Evolutionary conservation across 2,888 invertebrate genomes (phyloP).

Genomic region (Ochlodes sylvanus): DNA sequence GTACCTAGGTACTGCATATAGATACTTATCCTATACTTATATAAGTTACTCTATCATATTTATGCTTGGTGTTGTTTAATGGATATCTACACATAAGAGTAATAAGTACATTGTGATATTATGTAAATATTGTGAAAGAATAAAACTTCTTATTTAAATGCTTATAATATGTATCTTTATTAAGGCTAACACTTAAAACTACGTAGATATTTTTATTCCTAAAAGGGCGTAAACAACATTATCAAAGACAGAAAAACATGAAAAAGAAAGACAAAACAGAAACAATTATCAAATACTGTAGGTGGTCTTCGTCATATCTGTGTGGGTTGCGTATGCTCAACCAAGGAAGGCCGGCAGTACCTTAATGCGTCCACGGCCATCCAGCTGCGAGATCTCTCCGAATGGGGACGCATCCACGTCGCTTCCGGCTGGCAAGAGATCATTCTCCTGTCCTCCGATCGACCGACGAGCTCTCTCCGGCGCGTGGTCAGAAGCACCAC

Average conservation of each 20-base stretch:
- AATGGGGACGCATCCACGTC: slow-evolving; percentile 70
- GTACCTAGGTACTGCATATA: background rate
- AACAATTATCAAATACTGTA: background rate
- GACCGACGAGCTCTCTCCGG: slow-evolving; percentile 58
- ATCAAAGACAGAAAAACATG: background rate
- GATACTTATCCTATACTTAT: background rate
- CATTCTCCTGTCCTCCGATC: slow-evolving; percentile 68
- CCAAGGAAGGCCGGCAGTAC: slow-evolving; percentile 78
- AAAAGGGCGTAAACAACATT: slow-evolving; percentile 30
- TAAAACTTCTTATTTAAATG: too few relatives aligned
- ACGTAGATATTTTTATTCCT: background rate
- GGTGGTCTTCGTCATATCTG: slow-evolving; percentile 7
- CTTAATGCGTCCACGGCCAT: slow-evolving; percentile 70
- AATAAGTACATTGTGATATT: too few relatives aligned
- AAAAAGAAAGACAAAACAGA: background rate
- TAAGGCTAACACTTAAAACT: slow-evolving; percentile 2
- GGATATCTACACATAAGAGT: too few relatives aligned
- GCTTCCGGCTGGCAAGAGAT: slow-evolving; percentile 65
- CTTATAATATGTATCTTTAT: background rate
- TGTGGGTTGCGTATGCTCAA: slow-evolving; percentile 46
- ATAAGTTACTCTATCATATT: too few relatives aligned
- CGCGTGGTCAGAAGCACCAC: slow-evolving; percentile 61
- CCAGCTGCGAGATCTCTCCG: slow-evolving; percentile 62
- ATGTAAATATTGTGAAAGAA: too few relatives aligned
- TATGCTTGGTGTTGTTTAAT: too few relatives aligned